Base-by-base conservation (phyloP, 1,140 invertebrate genomes). In the Drosophila nasuta region DNA sequence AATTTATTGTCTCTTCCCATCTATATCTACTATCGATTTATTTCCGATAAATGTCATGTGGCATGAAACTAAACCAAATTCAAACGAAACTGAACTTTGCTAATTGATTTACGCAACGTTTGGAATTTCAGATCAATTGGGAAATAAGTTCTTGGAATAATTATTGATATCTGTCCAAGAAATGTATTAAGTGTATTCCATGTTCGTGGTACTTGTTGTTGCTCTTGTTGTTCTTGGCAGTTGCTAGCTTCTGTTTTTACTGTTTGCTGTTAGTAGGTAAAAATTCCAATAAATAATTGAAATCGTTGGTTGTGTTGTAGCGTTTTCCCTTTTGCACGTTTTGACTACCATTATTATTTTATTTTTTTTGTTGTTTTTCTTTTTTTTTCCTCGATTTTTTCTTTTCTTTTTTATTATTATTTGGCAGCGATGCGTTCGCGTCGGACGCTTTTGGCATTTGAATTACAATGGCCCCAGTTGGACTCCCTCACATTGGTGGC, bases 261-360 rank as follows among this genome's bases (percentile, higher is more conserved):
- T 88, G 79, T 87, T 86, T 79, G 79, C 82, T 87, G 82, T 86
- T 83, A 86, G 82, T 87, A 87, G 83, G 82, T 87, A 87, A 88
- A 87, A 87, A 87, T 87, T 87, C 82, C 82, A 88, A 87, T 87
- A 87, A 87, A 87, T 87, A 87, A 87, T 87, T 87, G 82, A 88
- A 87, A 87, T 79, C 83, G 83, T 75, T 88, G 79, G 68, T 87
- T 86, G 80, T 70, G 35, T 13, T 87, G 71, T 82, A 60, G 38
- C 46, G 11, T 45, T 49, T 48, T 45, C 48, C 48, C 41, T 52
- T 69, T 54, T 63, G 64, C 56, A 68, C 70, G 64, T 69, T 81
- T 86, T 81, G 78, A 56, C 70, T 52, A 28, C 64, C 64, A 73
- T 73, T 66, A 72, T 67, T 73, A 67, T 73, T 73, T 67, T 77